Base-by-base conservation (phyloP, 2,888 invertebrate genomes). In the Morpho deidamia region DNA sequence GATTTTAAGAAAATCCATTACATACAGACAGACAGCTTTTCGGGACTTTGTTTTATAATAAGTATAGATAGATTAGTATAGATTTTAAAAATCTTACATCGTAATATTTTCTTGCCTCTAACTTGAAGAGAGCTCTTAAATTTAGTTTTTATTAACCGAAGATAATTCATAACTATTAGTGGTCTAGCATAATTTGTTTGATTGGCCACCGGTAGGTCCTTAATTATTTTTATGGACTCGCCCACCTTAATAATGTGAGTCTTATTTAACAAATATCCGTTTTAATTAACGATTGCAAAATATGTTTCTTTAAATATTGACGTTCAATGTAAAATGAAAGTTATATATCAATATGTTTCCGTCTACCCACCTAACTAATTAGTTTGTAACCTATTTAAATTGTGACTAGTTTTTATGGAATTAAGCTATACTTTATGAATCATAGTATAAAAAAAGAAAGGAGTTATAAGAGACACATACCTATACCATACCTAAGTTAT, bases 201-300 rank as follows among this genome's bases (percentile, higher is more conserved):
- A 46, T 55, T 55, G 42, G 39, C 39, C 23, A 43, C 35, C 44
- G 32, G 23, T 34, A 40, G 23, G 23, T 46, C 3, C 40, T 44
- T 44, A 51, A 46, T 47, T 44, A 45, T 53, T 52, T 50, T 53
- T 34, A 53, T 49, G 33, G 12, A 47, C 39, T 56, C 54, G 56
- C 53, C 53, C 54, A 54, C 56, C 12, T 54, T 43, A 14, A 14
- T 33, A 40, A 54, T 47, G 51, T 46, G 43, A 47, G 43, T 53
- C 38, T 33, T 40, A 48, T 54, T 51, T 55, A 51, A 51, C 51
- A 35, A 40, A 14, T 42, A 41, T 50, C 51, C n/a, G 44, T 12
- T 40, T 51, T 51, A 42, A 42, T 51, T 44, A 47, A 47, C 34
- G 14, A 51, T 51, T 55, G 45, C 35, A 23, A 47, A 47, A 44